Conservation (phyloP, 2,888 invertebrate species). For the Rutpela maculata region DNA sequence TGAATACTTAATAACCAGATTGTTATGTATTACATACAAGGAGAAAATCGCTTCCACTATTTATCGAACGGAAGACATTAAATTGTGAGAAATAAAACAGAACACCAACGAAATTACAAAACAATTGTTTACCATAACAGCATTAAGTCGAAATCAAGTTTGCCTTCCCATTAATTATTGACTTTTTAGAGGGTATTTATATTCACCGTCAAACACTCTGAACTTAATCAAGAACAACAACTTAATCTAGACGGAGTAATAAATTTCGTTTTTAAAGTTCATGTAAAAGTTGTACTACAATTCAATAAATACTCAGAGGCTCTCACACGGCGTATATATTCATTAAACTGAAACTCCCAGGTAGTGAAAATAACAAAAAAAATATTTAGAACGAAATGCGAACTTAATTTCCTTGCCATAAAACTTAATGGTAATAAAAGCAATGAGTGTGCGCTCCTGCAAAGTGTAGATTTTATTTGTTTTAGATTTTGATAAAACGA, state of each 20-base stretch:
- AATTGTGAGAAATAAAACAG: conserved; percentile 13
- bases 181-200: conserved; percentile 55
- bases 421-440: conserved; percentile 3
- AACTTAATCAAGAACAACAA: conserved; percentile 66
- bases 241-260: conserved; percentile 65
- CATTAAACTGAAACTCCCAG: conserved; percentile 45
- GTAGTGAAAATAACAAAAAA: conserved; percentile 41
- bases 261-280: conserved; percentile 66
- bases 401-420: conserved; percentile 7
- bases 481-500: conserved; percentile 11
- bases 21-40: not conserved
- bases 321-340: conserved; percentile 55
- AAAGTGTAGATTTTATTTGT: conserved; percentile 23
- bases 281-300: conserved; percentile 64
- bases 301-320: conserved; percentile 63
- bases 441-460: not conserved
- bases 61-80: not conserved
- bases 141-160: conserved; percentile 24
- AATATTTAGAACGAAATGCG: conserved; percentile 32
- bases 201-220: conserved; percentile 51
- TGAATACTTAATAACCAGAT: not conserved
- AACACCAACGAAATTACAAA: conserved; percentile 35
- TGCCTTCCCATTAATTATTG: conserved; percentile 51
- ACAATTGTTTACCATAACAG: conserved; percentile 48
- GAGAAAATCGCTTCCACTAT: not conserved